Evolutionary conservation across 1,140 invertebrate species (phyloP).

Genomic region (Idris sp.): DNA sequence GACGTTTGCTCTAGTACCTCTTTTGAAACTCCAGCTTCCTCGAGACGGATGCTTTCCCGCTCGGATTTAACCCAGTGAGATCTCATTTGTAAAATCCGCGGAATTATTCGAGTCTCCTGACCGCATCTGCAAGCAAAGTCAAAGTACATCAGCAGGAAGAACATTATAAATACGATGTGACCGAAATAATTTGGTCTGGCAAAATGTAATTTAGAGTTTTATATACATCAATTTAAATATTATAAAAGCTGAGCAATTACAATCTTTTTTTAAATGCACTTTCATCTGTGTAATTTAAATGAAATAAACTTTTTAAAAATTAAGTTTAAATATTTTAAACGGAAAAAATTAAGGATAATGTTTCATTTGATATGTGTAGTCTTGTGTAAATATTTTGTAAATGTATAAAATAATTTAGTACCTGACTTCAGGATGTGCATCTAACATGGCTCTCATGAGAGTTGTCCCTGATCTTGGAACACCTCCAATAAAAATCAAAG

Average conservation of each 20-base stretch:
- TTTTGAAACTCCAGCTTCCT: conserved; percentile 96
- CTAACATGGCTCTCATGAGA: conserved; percentile 97
- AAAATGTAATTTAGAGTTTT: conserved; percentile 6
- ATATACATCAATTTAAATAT: background rate
- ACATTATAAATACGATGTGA: conserved; percentile 11
- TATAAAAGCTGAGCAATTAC: no score
- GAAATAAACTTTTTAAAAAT: no score
- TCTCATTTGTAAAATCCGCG: conserved; percentile 93
- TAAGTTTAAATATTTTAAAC: no score
- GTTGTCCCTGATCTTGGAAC: conserved; percentile 98
- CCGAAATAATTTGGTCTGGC: background rate
- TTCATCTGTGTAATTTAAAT: no score
- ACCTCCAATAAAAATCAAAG: conserved; percentile 97
- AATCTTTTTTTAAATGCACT: no score
- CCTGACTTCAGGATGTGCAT: conserved; percentile 98
- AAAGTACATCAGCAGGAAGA: conserved; percentile 23
- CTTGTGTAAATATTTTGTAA: no score
- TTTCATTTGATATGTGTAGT: no score
- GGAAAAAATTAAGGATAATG: no score
- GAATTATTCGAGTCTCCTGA: conserved; percentile 98
- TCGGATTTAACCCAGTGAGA: conserved; percentile 95
- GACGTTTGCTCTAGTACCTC: conserved; percentile 79
- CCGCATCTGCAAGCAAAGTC: conserved; percentile 86
- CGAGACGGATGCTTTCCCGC: conserved; percentile 91
- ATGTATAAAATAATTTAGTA: no score